A percentile compares a stretch with the other conserved stretches of the same genome.
phyloP scores from a whole-genome alignment of 2,113 vertebrate genomes.

The Emydocephalus ijimae region DNA sequence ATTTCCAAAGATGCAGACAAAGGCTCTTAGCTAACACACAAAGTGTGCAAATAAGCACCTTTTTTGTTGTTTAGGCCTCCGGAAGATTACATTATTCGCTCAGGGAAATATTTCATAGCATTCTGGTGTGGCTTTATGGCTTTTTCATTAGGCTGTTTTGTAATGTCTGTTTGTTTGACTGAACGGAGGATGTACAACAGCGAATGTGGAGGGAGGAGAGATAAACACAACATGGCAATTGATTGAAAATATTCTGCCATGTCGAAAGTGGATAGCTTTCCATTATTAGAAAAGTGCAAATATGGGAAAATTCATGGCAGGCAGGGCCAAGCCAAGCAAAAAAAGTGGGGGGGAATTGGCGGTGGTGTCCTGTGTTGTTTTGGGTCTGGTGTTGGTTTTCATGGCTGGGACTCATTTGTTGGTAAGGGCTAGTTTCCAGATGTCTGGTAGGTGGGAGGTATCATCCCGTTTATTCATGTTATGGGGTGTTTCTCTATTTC shows the following conservation, averaged over 20 bases:
- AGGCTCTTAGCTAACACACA: neutral
- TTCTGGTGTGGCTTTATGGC: neutral
- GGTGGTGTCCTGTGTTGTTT: no score
- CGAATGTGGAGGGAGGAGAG: neutral
- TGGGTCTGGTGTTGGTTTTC: no score
- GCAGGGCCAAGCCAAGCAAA: neutral
- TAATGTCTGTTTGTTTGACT: neutral
- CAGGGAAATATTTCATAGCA: neutral
- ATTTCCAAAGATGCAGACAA: neutral
- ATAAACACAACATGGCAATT: neutral
- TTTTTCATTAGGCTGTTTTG: neutral
- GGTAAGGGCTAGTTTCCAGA: no score
- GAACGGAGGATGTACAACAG: neutral
- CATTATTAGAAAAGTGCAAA: neutral
- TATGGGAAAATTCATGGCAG: neutral
- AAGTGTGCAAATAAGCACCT: neutral
- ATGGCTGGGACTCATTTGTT: no score
- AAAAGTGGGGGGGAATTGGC: neutral
- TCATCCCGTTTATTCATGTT: no score
- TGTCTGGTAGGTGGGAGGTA: no score
- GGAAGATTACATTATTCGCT: neutral
- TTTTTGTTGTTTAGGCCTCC: neutral
- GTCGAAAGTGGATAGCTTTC: neutral
- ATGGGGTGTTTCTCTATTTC: no score
- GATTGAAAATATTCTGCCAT: neutral